phyloP scores from a whole-genome alignment of 2,113 vertebrate genomes.

The Solea senegalensis region DNA sequence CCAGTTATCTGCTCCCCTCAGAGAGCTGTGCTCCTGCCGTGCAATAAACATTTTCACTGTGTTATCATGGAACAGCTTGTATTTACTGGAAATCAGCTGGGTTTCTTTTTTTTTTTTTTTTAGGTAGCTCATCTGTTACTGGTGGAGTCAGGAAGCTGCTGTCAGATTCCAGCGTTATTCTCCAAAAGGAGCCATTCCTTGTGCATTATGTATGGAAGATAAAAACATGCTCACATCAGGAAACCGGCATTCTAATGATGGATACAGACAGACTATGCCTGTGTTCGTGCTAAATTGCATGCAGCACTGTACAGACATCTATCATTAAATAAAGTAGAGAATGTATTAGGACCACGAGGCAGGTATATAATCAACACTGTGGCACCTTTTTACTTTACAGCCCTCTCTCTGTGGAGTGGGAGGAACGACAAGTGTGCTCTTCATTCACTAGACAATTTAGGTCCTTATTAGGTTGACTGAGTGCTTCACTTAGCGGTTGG shows the following conservation, averaged over 20 bases:
- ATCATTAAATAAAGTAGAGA: slow-evolving; percentile 13
- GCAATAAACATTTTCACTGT: not conserved
- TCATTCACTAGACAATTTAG: slow-evolving; percentile 43
- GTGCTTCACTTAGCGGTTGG: slow-evolving; percentile 42
- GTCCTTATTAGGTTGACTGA: slow-evolving; percentile 55
- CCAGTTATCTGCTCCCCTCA: no score
- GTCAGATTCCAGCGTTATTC: not conserved
- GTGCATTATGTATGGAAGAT: not conserved
- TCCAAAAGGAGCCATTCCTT: not conserved
- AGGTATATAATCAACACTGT: slow-evolving; percentile 22
- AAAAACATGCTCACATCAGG: slow-evolving; percentile 3
- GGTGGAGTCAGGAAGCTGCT: slow-evolving; percentile 1
- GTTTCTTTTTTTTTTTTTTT: not conserved
- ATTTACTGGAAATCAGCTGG: not conserved
- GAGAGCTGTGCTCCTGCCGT: no score
- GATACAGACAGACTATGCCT: slow-evolving; percentile 9
- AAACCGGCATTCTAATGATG: slow-evolving; percentile 11
- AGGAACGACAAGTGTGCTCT: slow-evolving; percentile 1
- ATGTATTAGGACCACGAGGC: slow-evolving; percentile 22
- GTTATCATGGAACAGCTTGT: not conserved
- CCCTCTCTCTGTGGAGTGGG: slow-evolving; percentile 1
- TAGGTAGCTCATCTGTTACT: not conserved
- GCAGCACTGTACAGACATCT: not conserved
- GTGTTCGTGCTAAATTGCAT: not conserved
- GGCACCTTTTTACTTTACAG: slow-evolving; percentile 26